Conservation (phyloP, 2,113 vertebrate species). For the Rutilus rutilus region DNA sequence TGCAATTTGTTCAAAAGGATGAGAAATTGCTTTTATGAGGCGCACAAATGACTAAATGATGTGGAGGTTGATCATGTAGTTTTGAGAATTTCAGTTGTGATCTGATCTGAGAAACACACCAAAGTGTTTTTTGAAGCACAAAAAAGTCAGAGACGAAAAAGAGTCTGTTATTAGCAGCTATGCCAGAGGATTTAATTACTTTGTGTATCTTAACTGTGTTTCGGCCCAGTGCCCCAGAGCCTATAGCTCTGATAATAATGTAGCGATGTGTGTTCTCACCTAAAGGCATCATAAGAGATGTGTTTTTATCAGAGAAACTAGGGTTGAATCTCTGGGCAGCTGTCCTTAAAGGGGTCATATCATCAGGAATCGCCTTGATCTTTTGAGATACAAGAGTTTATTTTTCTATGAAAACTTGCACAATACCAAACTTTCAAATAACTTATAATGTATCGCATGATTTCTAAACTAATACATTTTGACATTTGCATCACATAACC, state of each 20-base stretch:
- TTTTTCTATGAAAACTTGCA: neutral
- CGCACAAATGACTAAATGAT: too few relatives aligned
- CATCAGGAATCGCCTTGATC: neutral
- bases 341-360: slow-evolving; percentile 17
- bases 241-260: neutral
- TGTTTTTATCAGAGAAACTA: slow-evolving; percentile 17
- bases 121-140: neutral
- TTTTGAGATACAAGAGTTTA: slow-evolving; percentile 2
- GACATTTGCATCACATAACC: too few relatives aligned
- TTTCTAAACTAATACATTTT: too few relatives aligned
- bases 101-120: too few relatives aligned
- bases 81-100: too few relatives aligned
- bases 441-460: too few relatives aligned
- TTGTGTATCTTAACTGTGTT: slow-evolving; percentile 19
- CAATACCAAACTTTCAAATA: too few relatives aligned
- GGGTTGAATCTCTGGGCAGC: neutral
- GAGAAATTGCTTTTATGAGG: too few relatives aligned
- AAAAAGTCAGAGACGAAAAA: neutral
- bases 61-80: too few relatives aligned
- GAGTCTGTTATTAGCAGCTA: slow-evolving; percentile 3
- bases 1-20: too few relatives aligned
- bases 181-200: neutral
- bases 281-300: slow-evolving; percentile 7
- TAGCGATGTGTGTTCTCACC: neutral
- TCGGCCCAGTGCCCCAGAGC: neutral